These are phyloP conservation scores for Diogma glabrata DNA, from an alignment of 2,888 invertebrate species.

Conservation along the genomic window DNA sequence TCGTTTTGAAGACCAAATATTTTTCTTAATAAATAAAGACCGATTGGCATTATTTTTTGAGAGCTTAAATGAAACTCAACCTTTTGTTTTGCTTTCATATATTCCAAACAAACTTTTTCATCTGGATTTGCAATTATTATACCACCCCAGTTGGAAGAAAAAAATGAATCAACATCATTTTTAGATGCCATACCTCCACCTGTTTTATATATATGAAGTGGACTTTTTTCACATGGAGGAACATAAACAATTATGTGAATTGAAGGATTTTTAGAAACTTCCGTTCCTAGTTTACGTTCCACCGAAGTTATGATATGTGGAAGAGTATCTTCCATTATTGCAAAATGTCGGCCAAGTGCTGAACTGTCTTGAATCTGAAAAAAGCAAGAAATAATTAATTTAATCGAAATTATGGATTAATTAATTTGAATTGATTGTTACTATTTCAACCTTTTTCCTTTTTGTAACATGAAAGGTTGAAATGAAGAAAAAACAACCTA, in stretches of 20 bases:
- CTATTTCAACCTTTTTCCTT: no score
- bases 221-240: conserved; percentile 59
- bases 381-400: not conserved
- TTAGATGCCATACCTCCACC: conserved; percentile 34
- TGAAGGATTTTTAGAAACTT: conserved; percentile 67
- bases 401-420: no score
- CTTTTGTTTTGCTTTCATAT: conserved; percentile 28
- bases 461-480: no score
- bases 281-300: conserved; percentile 76
- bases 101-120: conserved; percentile 40
- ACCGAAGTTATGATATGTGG: conserved; percentile 76
- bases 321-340: conserved; percentile 55
- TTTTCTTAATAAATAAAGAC: conserved; percentile 61
- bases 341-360: conserved; percentile 45
- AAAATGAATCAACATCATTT: conserved; percentile 54
- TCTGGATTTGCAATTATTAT: conserved; percentile 65
- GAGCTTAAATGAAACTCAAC: conserved; percentile 43
- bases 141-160: conserved; percentile 85
- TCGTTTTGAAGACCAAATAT: conserved; percentile 57
- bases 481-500: no score
- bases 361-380: conserved; percentile 32
- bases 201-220: conserved; percentile 57
- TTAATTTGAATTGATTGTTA: not conserved
- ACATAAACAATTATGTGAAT: conserved; percentile 78
- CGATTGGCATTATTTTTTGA: conserved; percentile 58